Conservation (phyloP, 2,888 invertebrate genomes). For the Baccha elongata region DNA sequence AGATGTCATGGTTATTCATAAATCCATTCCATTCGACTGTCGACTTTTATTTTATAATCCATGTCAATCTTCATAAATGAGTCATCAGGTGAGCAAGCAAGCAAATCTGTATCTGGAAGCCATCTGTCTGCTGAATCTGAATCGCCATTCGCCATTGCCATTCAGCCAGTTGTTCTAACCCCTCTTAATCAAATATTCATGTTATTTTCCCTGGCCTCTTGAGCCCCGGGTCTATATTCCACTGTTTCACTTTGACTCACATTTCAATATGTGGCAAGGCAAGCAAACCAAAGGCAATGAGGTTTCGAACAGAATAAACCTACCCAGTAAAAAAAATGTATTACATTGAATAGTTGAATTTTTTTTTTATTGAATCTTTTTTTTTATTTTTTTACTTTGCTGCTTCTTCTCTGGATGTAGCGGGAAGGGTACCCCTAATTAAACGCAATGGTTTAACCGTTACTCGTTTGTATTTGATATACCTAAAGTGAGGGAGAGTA, state of each 20-base stretch:
- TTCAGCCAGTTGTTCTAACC: constrained; percentile 34
- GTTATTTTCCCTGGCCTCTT: not conserved
- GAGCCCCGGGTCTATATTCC: not conserved
- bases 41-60: not conserved
- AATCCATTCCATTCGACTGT: not conserved
- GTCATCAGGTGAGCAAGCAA: constrained; percentile 50
- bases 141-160: constrained; percentile 8
- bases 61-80: constrained; percentile 36
- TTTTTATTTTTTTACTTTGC: not conserved
- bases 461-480: constrained; percentile 30
- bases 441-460: constrained; percentile 42
- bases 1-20: constrained; percentile 19
- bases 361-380: constrained; percentile 8
- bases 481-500: constrained; percentile 35
- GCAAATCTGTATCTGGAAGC: constrained; percentile 52
- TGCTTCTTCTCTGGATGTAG: not conserved
- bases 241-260: constrained; percentile 45
- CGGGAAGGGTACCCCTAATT: constrained; percentile 54
- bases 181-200: constrained; percentile 51
- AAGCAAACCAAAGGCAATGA: too few species aligned
- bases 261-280: constrained; percentile 9
- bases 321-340: constrained; percentile 1
- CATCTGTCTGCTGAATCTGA: constrained; percentile 51
- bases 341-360: not conserved
- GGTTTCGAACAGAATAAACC: not conserved